These are phyloP conservation scores for Myzus persicae DNA, from an alignment of 1,140 invertebrate genomes.

Conservation along the genomic window DNA sequence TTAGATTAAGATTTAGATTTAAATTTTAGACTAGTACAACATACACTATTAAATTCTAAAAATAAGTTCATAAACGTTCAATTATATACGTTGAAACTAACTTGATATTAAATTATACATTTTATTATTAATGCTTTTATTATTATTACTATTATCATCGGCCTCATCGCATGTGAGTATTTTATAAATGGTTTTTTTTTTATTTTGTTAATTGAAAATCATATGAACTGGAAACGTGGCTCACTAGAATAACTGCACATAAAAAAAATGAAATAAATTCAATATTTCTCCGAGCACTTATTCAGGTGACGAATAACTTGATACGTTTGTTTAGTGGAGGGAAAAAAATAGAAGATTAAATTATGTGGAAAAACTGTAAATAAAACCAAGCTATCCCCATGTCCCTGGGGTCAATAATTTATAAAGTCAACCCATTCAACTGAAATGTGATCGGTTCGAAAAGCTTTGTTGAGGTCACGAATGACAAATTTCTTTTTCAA, in stretches of 20 bases:
- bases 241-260: not conserved
- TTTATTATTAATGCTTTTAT: not conserved
- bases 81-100: not conserved
- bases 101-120: not conserved
- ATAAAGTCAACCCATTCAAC: slow-evolving; percentile 53
- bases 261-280: not conserved
- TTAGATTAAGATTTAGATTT: too few relatives aligned
- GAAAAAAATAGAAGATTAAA: slow-evolving; percentile 50
- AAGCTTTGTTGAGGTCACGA: slow-evolving; percentile 52
- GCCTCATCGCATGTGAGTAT: not conserved
- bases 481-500: slow-evolving; percentile 54
- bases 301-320: slow-evolving; percentile 50
- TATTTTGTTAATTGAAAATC: slow-evolving; percentile 9
- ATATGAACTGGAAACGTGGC: not conserved
- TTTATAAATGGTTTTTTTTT: not conserved
- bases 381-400: slow-evolving; percentile 46
- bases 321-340: slow-evolving; percentile 14
- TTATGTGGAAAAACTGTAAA: slow-evolving; percentile 56
- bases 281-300: slow-evolving; percentile 3
- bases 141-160: not conserved
- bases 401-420: slow-evolving; percentile 45
- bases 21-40: not conserved
- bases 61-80: not conserved
- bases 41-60: not conserved
- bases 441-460: slow-evolving; percentile 53